Evolutionary conservation across 1,140 invertebrate species (phyloP), one percentile per base, ranked within the genome.

Genomic region (Diachasmimorpha longicaudata): DNA sequence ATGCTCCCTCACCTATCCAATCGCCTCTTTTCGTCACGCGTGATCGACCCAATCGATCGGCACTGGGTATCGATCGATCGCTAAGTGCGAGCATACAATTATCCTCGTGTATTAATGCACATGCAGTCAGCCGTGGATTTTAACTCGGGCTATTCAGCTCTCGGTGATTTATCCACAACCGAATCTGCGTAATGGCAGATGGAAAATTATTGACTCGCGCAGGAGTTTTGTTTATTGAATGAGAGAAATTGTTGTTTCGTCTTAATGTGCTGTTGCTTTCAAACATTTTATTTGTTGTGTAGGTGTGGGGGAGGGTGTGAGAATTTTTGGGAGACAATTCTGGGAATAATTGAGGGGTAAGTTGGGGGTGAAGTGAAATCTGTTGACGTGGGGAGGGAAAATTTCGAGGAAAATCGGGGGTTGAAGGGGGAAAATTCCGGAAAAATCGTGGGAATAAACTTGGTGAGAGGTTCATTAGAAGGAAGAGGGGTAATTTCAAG

Each of bases 41-140:
- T 58, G 74, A 75, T 75, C 67, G 74, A 75, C 46, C 37, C 46
- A 68, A 70, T 75, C 74, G 36, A 74, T 74, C 72, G 44, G 21
- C 21, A 69, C 16, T 16, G 36, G 67, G 36, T 75, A 68, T 70
- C 67, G 67, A 75, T 75, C 46, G 16, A 75, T 75, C 31, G 66
- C 23, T n/a, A 70, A 58, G 67, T 75, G 67, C 46, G 74, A 75
- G 66, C 67, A 46, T 75, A 75, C 74, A 75, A 75, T 75, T 75
- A 75, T 75, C 67, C 46, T 19, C 37, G 21, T 68, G 58, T 74
- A 67, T 74, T 74, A 74, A 74, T 74, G 58, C 58, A 11, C 16
- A 39, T 21, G 11, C 37, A 44, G 31, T 10, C 19, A 21, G 10
- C 42, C 21, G 5, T 11, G 8, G 70, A 71, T 71, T 21, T 55